Evolutionary conservation across 2,113 vertebrate species (phyloP), one percentile per base, ranked within the genome.

Genomic region (Danionella cerebrum): DNA sequence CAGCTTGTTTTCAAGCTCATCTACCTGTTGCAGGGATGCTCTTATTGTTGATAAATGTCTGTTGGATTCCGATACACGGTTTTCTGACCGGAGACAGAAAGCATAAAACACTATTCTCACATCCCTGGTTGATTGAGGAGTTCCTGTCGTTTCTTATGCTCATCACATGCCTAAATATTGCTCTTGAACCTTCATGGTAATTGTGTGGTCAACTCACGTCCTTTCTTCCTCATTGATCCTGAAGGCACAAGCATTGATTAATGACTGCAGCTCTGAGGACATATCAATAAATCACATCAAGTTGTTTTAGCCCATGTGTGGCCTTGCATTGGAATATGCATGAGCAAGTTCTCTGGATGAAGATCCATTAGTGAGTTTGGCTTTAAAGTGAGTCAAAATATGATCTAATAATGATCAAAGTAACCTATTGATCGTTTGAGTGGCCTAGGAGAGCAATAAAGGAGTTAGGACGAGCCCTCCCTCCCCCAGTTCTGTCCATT

Each of bases 351-450:
- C 25, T 69, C 13, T 16, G 41, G 47, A 33, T 25, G 29, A 38
- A n/a, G 9, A 3, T n/a, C 55, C 67, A 68, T 58, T 69, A 62
- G 55, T 24, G 33, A 69, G 42, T 69, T 58, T 9, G 31, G 62
- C 14, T 69, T 31, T 39, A 69, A 19, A 29, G 48, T 31, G 48
- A 44, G 35, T 25, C 65, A 42, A 22, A 24, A 54, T 54, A 75
- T 60, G 31, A 55, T 31, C 41, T 75, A 62, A 67, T 70, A 39
- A 59, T 62, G 55, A 75, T 70, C 68, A 67, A 53, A 47, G 60
- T 64, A 38, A 63, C 11, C 41, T 45, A 70, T 50, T 67, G 31
- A 54, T 54, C 50, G 19, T 27, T 71, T 47, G 35, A 67, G 54
- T 71, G 47, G 65, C 48, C 63, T 31, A 5, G 33, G 48, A 64